These are phyloP conservation scores for Athene noctua DNA, from an alignment of 2,113 vertebrate genomes.

Conservation along the genomic window DNA sequence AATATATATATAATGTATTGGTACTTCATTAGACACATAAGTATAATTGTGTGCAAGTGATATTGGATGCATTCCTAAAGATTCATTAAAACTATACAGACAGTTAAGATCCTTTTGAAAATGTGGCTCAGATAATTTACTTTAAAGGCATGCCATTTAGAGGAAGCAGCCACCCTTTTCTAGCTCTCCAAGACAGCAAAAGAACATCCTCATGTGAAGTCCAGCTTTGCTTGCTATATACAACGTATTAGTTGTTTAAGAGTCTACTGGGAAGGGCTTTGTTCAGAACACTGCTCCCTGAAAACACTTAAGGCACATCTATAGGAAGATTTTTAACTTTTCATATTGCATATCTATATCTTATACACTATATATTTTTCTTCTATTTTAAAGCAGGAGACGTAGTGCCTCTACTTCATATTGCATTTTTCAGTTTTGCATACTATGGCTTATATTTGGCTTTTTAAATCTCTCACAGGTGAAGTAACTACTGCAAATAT, in stretches of 20 bases:
- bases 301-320: constrained; percentile 33
- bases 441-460: not conserved
- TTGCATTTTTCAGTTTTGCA: not conserved
- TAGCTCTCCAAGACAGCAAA: not conserved
- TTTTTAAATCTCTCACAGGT: not conserved
- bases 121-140: not conserved
- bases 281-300: not conserved
- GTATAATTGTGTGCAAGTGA: not conserved
- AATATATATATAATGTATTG: not conserved
- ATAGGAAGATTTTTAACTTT: not conserved
- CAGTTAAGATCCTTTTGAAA: not conserved
- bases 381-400: not conserved
- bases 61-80: not conserved
- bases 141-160: not conserved
- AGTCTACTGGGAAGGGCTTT: not conserved
- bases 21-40: not conserved
- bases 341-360: not conserved
- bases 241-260: not conserved
- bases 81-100: not conserved
- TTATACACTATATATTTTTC: not conserved
- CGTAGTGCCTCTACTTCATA: not conserved
- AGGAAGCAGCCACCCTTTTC: not conserved
- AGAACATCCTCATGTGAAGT: not conserved
- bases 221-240: not conserved
- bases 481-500: not conserved